These are phyloP conservation scores for Psittacula echo DNA, from an alignment of 2,797 vertebrate species.

Conservation along the genomic window DNA sequence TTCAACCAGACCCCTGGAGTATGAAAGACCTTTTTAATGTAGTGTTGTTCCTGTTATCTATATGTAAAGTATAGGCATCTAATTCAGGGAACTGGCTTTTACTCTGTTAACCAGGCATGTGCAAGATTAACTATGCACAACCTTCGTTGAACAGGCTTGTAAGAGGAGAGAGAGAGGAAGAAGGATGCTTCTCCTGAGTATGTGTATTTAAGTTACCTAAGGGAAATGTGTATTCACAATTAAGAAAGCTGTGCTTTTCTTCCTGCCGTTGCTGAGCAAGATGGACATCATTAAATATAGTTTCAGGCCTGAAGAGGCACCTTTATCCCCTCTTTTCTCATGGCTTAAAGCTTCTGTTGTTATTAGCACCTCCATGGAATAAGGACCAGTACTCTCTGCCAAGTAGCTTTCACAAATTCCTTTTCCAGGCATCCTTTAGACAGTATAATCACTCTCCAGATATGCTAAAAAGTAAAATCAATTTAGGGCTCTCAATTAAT, in stretches of 20 bases:
- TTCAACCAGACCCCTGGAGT: not conserved
- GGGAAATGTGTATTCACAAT: not conserved
- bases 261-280: not conserved
- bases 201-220: not conserved
- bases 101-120: not conserved
- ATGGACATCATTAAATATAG: not conserved
- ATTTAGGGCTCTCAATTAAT: not conserved
- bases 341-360: not conserved
- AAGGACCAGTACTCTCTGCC: not conserved
- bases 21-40: not conserved
- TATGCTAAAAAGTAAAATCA: not conserved
- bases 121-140: not conserved
- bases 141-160: not conserved
- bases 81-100: not conserved
- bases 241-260: not conserved
- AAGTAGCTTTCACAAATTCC: rapidly evolving
- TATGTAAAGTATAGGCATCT: not conserved
- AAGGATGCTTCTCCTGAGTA: not conserved
- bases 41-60: not conserved
- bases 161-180: not conserved
- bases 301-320: not conserved
- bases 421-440: not conserved
- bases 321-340: not conserved
- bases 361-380: not conserved
- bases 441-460: not conserved